Evolutionary conservation across 2,113 vertebrate genomes (phyloP), one percentile per base, ranked within the genome.

Genomic region (Chunga burmeisteri): DNA sequence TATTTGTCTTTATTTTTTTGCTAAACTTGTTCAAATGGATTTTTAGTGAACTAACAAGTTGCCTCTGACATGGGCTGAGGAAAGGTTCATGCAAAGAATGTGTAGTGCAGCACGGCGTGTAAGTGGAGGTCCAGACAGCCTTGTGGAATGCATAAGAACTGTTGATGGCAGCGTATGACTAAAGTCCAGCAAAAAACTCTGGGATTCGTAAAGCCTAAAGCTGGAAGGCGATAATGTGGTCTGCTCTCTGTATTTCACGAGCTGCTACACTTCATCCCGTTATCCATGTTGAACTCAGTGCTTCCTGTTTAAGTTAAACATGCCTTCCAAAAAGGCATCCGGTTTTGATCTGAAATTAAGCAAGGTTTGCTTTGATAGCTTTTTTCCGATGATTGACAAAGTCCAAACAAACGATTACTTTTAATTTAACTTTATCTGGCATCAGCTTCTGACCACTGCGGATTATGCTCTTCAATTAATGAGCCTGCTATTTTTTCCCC

Each of bases 211-310:
- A 40, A 86, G 46, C 58, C 71, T 49, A 20, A 42, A 50, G 62
- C 53, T 85, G 55, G 40, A 62, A 93, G 50, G 40, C 0, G 6
- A 88, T 50, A 77, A 65, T 40, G 88, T 68, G 75, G 58, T 96
- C 96, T 97, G 94, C 58, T 93, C 53, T 96, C 87, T 96, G 94
- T 96, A 96, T 77, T 93, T 96, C 85, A 85, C 92, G 95, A n/a
- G 93, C 93, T 93, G 92, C 94, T 96, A 15, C 58, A 11, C 79
- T 93, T 95, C 93, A 95, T 88, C 93, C 85, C 1, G 0, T 96
- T 97, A 96, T 96, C 93, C 94, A 70, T 70, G 53, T 6, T 92
- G 92, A 93, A 70, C 92, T 87, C 70, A 27, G n/a, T 29, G 67
- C n/a, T 96, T 97, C 96, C 93, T 97, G 94, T 95, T 91, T 82